Conservation (phyloP, 1,140 invertebrate genomes). For the Saccostrea glomerata region DNA sequence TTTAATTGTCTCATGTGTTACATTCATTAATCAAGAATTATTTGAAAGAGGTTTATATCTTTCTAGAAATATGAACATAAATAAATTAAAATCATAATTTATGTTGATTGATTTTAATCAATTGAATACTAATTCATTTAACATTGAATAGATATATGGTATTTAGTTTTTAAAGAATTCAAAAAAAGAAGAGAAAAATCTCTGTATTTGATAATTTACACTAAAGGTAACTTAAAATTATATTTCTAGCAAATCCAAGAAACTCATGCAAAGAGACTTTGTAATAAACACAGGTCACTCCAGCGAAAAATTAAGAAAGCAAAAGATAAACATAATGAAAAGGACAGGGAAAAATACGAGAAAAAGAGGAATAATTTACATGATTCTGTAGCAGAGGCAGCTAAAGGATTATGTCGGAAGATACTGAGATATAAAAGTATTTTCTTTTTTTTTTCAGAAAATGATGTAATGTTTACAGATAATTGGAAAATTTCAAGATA, state of each 20-base stretch:
- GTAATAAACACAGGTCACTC: not conserved
- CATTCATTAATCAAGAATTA: too few species aligned
- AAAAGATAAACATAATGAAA: not conserved
- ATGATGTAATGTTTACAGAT: not conserved
- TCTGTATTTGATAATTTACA: not conserved
- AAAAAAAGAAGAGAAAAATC: not conserved
- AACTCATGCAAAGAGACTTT: not conserved
- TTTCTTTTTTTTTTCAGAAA: not conserved
- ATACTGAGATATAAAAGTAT: not conserved
- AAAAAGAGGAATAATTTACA: not conserved
- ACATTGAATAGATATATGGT: not conserved
- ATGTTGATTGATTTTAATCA: not conserved
- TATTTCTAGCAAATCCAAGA: slow-evolving; percentile 23
- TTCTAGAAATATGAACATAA: too few species aligned
- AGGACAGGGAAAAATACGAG: not conserved
- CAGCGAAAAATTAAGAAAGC: not conserved
- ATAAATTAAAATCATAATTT: not conserved
- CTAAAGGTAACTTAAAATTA: not conserved
- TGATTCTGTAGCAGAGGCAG: not conserved
- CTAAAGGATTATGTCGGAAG: not conserved
- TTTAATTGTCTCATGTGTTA: too few species aligned
- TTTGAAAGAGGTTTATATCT: too few species aligned
- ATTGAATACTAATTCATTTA: not conserved
- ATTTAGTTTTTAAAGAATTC: too few species aligned
- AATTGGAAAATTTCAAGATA: not conserved